Conservation (phyloP, 2,888 invertebrate species). For the Exocentrus adspersus region DNA sequence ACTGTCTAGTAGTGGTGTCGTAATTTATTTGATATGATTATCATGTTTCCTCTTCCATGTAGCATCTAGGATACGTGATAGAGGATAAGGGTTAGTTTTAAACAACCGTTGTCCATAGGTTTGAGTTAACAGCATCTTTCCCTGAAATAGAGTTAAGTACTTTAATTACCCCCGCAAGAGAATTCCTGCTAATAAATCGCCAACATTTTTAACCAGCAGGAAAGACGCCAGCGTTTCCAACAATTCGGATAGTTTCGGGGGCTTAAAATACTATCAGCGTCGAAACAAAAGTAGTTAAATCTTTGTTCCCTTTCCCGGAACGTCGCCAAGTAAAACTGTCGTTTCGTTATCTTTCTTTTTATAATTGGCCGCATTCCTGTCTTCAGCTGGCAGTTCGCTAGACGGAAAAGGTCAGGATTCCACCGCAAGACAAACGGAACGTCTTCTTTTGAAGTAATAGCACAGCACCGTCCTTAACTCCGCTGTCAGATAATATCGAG, state of each 20-base stretch:
- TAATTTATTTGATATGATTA: conserved; percentile 11
- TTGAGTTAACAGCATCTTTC: no score
- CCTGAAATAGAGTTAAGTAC: no score
- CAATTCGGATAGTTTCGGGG: conserved; percentile 26
- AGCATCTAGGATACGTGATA: no score
- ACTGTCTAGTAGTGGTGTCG: background rate
- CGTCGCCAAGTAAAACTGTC: conserved; percentile 36
- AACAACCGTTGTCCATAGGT: no score
- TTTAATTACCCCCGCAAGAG: no score
- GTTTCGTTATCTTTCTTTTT: conserved; percentile 39
- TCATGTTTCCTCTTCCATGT: no score
- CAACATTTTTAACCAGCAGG: conserved; percentile 32
- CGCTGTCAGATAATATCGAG: conserved; percentile 33
- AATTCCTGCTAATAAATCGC: background rate
- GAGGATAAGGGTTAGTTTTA: no score
- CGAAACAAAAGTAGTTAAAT: conserved; percentile 35
- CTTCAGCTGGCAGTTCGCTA: conserved; percentile 36
- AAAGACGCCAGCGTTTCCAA: conserved; percentile 9
- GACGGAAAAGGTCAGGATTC: conserved; percentile 30
- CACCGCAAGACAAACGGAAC: conserved; percentile 34
- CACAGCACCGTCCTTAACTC: conserved; percentile 26
- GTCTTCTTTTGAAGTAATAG: conserved; percentile 40
- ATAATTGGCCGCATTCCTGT: conserved; percentile 45
- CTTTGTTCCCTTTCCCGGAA: conserved; percentile 7
- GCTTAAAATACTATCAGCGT: conserved; percentile 30